phyloP scores from a whole-genome alignment of 2,888 invertebrate genomes.

The Eupithecia pulchellata region DNA sequence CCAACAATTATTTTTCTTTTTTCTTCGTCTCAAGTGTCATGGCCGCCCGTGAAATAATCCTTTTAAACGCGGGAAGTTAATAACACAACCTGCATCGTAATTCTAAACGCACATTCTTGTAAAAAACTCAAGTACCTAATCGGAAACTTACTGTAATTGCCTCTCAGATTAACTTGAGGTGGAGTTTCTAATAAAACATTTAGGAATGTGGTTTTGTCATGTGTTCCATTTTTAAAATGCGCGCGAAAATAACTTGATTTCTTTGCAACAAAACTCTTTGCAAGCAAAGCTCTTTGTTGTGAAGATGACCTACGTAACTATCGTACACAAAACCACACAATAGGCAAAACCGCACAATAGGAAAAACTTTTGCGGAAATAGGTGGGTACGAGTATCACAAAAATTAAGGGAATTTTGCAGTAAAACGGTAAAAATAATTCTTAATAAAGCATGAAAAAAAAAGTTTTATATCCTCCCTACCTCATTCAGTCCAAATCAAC shows the following conservation, averaged over 20 bases:
- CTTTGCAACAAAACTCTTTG: background rate
- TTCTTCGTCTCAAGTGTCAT: constrained; percentile 73
- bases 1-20: constrained; percentile 76
- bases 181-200: background rate
- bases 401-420: no score
- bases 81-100: constrained; percentile 76
- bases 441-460: no score
- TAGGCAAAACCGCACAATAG: no score
- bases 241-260: background rate
- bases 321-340: no score
- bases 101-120: constrained; percentile 61
- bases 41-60: constrained; percentile 77
- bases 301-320: background rate
- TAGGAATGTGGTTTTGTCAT: background rate
- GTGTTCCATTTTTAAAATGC: background rate
- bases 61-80: constrained; percentile 77
- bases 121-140: constrained; percentile 69
- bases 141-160: constrained; percentile 54
- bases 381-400: no score
- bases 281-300: background rate
- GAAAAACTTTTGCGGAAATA: no score
- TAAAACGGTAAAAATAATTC: no score
- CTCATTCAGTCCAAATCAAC: no score
- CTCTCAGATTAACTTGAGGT: constrained; percentile 19
- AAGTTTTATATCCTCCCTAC: no score